Evolutionary conservation across 2,797 vertebrate genomes (phyloP).

Genomic region (Erethizon dorsatum): DNA sequence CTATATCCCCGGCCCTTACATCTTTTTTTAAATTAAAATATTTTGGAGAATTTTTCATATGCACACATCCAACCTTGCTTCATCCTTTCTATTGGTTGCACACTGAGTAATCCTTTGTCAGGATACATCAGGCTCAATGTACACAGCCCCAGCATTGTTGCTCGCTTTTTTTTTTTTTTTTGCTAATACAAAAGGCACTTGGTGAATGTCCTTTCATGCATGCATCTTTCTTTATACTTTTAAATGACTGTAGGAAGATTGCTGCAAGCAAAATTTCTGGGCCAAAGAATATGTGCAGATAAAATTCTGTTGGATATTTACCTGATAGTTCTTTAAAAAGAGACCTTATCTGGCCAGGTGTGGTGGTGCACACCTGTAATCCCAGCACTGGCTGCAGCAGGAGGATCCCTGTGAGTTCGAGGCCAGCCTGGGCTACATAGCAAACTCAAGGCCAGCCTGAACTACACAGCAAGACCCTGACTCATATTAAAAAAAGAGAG

Average conservation of each 20-base stretch:
- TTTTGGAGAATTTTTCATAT: neutral
- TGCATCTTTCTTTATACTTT: no score
- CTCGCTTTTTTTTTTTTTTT: no score
- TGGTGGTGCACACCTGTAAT: no score
- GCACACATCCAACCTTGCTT: neutral
- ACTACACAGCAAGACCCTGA: no score
- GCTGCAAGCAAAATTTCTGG: neutral
- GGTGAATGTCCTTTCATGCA: neutral
- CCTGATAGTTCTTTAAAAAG: constrained; percentile 18
- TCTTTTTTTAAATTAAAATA: neutral
- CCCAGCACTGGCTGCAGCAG: no score
- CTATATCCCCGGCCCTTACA: no score
- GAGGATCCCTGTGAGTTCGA: no score
- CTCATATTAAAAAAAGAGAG: no score
- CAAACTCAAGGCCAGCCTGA: no score
- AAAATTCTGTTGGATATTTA: constrained; percentile 7
- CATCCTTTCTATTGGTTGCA: neutral
- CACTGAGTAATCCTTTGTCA: neutral
- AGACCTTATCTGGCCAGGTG: neutral
- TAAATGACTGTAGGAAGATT: neutral
- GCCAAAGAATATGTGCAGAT: neutral
- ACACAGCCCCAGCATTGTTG: neutral
- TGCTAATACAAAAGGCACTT: neutral
- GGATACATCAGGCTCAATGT: neutral
- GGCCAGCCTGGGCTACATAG: no score